Percentiles rank a stretch among this genome's conserved stretches.
Evolutionary conservation across 2,888 invertebrate genomes (phyloP).

Genomic region (Coecobrya sp.): DNA sequence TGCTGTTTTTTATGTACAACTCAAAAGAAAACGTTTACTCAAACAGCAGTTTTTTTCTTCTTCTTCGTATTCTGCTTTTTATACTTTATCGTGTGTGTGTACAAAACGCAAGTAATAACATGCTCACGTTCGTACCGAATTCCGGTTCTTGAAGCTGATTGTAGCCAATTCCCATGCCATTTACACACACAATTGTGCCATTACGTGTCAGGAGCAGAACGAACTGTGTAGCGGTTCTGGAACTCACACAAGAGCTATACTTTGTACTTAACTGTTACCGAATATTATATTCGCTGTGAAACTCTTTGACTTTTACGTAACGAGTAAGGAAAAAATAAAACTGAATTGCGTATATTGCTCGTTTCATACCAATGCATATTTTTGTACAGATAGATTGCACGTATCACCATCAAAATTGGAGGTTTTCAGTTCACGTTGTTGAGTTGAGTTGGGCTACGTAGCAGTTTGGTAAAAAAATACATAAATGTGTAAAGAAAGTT

Average conservation of each 20-base stretch:
- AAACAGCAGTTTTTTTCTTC: neutral
- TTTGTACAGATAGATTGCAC: neutral
- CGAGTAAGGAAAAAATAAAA: conserved; percentile 28
- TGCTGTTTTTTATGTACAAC: neutral
- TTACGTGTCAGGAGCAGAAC: conserved; percentile 77
- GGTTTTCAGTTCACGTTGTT: neutral
- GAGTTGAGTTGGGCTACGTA: neutral
- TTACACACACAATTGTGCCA: conserved; percentile 72
- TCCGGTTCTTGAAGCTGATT: conserved; percentile 68
- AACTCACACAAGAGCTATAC: neutral
- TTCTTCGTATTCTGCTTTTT: neutral
- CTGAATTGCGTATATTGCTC: conserved; percentile 22
- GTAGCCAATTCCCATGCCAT: conserved; percentile 72
- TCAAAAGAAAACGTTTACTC: conserved; percentile 3
- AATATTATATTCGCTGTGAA: conserved; percentile 17
- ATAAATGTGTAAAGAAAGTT: neutral
- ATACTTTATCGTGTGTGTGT: neutral
- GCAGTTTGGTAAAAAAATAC: conserved; percentile 1
- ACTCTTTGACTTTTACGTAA: neutral
- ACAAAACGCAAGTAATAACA: conserved; percentile 28
- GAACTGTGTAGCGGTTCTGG: neutral
- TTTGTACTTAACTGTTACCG: neutral
- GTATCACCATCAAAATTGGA: neutral
- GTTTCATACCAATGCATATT: neutral
- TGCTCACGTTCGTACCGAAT: conserved; percentile 26